Percentiles rank a stretch among this genome's conserved stretches.
Conservation (phyloP, 2,113 vertebrate genomes). For the Vanacampus margaritifer region DNA sequence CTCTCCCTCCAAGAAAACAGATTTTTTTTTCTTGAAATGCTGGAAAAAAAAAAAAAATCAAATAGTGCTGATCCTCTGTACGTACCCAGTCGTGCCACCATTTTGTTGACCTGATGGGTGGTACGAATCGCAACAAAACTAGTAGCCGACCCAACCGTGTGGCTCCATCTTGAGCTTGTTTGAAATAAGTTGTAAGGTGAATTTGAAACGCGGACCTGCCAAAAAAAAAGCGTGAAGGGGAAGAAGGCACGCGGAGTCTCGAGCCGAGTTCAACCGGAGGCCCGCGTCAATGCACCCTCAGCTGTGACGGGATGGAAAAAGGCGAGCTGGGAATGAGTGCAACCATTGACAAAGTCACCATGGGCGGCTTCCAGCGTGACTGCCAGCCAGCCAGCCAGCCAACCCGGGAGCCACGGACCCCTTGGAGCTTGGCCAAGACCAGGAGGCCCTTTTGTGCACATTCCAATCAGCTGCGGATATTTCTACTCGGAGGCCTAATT, state of each 20-base stretch:
- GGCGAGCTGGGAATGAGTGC: slow-evolving; percentile 59
- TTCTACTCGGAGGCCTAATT: slow-evolving; percentile 70
- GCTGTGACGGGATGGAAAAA: slow-evolving; percentile 22
- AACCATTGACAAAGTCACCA: slow-evolving; percentile 70
- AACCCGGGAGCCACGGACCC: slow-evolving; percentile 58
- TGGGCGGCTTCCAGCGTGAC: slow-evolving; percentile 65
- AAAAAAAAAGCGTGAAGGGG: slow-evolving; percentile 25
- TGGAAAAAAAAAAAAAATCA: too few species aligned
- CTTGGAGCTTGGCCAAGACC: slow-evolving; percentile 64
- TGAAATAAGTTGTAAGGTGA: slow-evolving; percentile 30
- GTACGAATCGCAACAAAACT: too few species aligned
- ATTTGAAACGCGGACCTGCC: slow-evolving; percentile 27
- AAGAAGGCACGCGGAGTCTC: slow-evolving; percentile 30
- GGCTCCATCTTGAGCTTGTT: slow-evolving; percentile 15
- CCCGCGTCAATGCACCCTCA: slow-evolving; percentile 49
- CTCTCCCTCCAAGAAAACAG: too few species aligned
- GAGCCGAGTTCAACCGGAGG: slow-evolving; percentile 40
- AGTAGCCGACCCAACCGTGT: too few species aligned
- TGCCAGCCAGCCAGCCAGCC: slow-evolving; percentile 47
- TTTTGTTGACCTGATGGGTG: too few species aligned
- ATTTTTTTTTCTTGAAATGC: too few species aligned
- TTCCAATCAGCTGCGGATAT: slow-evolving; percentile 72
- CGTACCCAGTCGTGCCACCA: too few species aligned
- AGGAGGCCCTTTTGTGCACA: slow-evolving; percentile 66
- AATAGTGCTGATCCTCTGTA: too few species aligned